phyloP scores from a whole-genome alignment of 2,888 invertebrate species.

The Drosophila rellima region DNA sequence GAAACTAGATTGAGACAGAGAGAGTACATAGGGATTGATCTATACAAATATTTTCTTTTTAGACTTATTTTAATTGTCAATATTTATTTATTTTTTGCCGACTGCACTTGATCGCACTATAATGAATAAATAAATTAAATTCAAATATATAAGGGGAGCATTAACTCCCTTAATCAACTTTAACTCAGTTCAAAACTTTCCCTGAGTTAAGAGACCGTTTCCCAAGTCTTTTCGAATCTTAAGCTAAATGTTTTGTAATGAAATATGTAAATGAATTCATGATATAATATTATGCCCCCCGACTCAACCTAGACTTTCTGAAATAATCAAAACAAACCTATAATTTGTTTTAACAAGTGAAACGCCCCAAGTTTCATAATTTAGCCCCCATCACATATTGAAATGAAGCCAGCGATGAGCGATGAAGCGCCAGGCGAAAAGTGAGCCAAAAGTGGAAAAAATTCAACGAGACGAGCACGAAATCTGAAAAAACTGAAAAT shows the following conservation, averaged over 20 bases:
- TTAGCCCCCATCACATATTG: conserved; percentile 43
- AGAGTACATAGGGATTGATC: background rate
- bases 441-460: conserved; percentile 16
- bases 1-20: conserved; percentile 1
- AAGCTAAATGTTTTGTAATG: conserved; percentile 52
- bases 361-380: conserved; percentile 75
- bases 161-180: background rate
- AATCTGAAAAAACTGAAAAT: conserved; percentile 5
- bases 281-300: conserved; percentile 60
- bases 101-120: too few species aligned
- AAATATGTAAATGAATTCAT: conserved; percentile 74
- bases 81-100: too few species aligned
- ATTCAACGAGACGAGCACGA: conserved; percentile 1
- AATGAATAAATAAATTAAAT: too few species aligned
- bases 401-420: conserved; percentile 52
- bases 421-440: conserved; percentile 53
- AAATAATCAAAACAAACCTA: conserved; percentile 79
- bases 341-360: conserved; percentile 80
- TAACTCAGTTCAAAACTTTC: conserved; percentile 7
- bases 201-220: background rate
- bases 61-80: too few species aligned
- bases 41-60: too few species aligned
- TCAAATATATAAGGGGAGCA: too few species aligned
- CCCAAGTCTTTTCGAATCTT: conserved; percentile 18
- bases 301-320: conserved; percentile 18